Percentiles rank a stretch among this genome's conserved stretches.
Conservation (phyloP, 2,797 vertebrate species). For the Alfaro cultratus region DNA sequence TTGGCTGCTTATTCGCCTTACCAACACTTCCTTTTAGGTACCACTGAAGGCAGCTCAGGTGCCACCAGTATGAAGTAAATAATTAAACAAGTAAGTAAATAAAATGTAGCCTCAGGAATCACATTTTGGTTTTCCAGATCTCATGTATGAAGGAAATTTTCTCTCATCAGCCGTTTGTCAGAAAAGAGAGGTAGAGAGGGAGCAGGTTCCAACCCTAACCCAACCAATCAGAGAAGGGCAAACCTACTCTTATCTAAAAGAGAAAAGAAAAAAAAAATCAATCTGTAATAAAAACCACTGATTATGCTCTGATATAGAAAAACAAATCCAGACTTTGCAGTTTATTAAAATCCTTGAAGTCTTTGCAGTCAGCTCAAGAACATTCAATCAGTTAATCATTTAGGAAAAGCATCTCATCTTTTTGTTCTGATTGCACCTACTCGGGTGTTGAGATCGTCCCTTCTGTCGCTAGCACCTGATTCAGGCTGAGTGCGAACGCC, state of each 20-base stretch:
- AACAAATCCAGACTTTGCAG: slow-evolving; percentile 2
- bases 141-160: neutral
- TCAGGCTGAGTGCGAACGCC: slow-evolving; percentile 37
- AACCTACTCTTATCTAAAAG: neutral
- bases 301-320: neutral
- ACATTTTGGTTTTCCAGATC: neutral
- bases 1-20: neutral
- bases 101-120: neutral
- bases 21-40: neutral
- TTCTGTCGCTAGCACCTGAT: slow-evolving; percentile 26
- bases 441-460: slow-evolving; percentile 24
- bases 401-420: slow-evolving; percentile 1
- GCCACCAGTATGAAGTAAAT: neutral
- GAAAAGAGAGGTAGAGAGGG: neutral
- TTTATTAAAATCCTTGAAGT: neutral
- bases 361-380: slow-evolving; percentile 14
- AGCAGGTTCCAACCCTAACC: too few relatives aligned
- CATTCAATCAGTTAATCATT: slow-evolving; percentile 13
- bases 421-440: slow-evolving; percentile 4
- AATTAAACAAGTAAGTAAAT: neutral
- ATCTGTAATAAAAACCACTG: neutral
- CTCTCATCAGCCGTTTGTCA: neutral
- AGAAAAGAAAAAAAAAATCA: neutral
- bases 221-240: neutral
- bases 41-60: neutral